phyloP scores from a whole-genome alignment of 2,797 vertebrate species.

The Sphenopsis melanotis region DNA sequence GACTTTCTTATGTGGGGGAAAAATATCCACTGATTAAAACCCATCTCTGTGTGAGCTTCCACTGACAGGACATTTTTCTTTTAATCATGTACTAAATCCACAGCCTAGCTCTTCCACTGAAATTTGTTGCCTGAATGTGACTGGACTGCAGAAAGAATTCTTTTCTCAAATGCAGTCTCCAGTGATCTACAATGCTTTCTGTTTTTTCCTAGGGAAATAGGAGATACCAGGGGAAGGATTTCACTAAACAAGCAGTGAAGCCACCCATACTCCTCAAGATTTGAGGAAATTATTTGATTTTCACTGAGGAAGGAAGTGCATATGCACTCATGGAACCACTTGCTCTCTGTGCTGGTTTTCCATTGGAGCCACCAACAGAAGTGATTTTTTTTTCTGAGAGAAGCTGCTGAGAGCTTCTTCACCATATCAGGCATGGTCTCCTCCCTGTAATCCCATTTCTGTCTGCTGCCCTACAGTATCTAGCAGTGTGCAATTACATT shows the following conservation, averaged over 20 bases:
- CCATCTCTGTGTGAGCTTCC: neutral
- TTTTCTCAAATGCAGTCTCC: neutral
- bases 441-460: neutral
- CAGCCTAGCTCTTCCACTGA: neutral
- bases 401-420: neutral
- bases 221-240: neutral
- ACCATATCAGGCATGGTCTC: neutral
- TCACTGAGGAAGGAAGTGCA: neutral
- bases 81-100: slow-evolving; percentile 16
- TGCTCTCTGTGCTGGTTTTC: neutral
- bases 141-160: slow-evolving; percentile 11
- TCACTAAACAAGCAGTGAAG: neutral
- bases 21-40: slow-evolving; percentile 23
- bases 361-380: neutral
- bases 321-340: neutral
- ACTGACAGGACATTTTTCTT: slow-evolving; percentile 36
- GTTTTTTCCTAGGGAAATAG: neutral
- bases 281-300: neutral
- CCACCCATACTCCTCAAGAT: neutral
- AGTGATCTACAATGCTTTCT: neutral
- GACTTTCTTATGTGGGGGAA: neutral
- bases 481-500: neutral
- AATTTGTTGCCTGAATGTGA: slow-evolving; percentile 18
- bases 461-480: neutral
- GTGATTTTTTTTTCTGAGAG: neutral